phyloP scores from a whole-genome alignment of 2,113 vertebrate species.

The Microcebus jonahi region DNA sequence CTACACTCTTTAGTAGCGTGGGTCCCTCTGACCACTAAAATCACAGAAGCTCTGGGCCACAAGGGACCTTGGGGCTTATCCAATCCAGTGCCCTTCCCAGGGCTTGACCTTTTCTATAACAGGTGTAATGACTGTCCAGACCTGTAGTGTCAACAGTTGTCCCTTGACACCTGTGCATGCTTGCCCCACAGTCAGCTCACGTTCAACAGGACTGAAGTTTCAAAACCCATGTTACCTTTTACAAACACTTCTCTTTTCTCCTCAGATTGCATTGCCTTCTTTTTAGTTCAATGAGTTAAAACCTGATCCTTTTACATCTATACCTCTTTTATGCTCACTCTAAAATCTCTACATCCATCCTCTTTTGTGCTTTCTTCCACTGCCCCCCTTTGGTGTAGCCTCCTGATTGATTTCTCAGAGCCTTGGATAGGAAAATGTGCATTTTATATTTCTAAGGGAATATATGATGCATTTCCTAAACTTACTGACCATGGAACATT shows the following conservation, averaged over 20 bases:
- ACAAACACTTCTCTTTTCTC: neutral
- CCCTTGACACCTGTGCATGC: neutral
- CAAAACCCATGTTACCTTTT: neutral
- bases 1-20: neutral
- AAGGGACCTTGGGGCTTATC: neutral
- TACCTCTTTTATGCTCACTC: neutral
- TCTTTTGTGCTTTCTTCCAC: neutral
- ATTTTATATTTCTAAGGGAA: conserved; percentile 31
- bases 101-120: neutral
- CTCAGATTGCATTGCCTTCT: neutral
- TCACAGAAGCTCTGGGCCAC: neutral
- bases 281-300: neutral
- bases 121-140: neutral
- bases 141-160: neutral
- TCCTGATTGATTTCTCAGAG: neutral
- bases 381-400: neutral
- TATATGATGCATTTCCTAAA: neutral
- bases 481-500: neutral
- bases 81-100: neutral
- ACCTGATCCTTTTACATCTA: neutral
- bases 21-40: neutral
- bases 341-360: neutral
- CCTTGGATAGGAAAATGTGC: neutral
- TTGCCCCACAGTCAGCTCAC: neutral
- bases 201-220: neutral